Percentiles rank a stretch among this genome's conserved stretches.
These are phyloP conservation scores for Tetragnatha versicolor DNA, from an alignment of 1,140 invertebrate genomes.

Conservation along the genomic window DNA sequence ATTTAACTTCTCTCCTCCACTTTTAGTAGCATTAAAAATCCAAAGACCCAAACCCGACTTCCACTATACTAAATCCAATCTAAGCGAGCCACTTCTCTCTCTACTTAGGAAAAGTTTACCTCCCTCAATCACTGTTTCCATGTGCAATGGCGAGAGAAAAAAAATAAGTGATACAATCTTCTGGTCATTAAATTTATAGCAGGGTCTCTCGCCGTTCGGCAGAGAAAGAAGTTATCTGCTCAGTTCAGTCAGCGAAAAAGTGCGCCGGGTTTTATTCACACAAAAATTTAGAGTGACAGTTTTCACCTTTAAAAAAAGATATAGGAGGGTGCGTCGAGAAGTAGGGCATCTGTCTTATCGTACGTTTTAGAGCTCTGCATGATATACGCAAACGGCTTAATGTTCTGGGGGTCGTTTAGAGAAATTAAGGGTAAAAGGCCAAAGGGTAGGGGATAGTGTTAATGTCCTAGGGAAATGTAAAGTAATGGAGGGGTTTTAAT, in stretches of 20 bases:
- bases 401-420: conserved; percentile 1
- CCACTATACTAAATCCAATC: no score
- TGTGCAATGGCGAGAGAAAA: background rate
- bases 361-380: background rate
- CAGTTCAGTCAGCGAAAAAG: background rate
- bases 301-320: background rate
- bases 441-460: no score
- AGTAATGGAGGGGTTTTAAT: no score
- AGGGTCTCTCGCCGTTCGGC: background rate
- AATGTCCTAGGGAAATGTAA: no score
- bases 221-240: conserved; percentile 11
- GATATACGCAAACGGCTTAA: background rate
- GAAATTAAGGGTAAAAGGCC: conserved; percentile 5
- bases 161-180: conserved; percentile 1
- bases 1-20: no score
- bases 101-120: no score
- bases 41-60: no score
- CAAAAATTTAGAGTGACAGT: conserved; percentile 27
- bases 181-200: conserved; percentile 43
- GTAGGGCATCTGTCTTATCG: no score
- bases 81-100: no score
- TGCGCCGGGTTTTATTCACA: conserved; percentile 9
- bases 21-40: no score
- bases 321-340: background rate
- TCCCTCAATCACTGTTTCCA: no score